phyloP scores from a whole-genome alignment of 2,113 vertebrate species.

The Leucosticte australis region DNA sequence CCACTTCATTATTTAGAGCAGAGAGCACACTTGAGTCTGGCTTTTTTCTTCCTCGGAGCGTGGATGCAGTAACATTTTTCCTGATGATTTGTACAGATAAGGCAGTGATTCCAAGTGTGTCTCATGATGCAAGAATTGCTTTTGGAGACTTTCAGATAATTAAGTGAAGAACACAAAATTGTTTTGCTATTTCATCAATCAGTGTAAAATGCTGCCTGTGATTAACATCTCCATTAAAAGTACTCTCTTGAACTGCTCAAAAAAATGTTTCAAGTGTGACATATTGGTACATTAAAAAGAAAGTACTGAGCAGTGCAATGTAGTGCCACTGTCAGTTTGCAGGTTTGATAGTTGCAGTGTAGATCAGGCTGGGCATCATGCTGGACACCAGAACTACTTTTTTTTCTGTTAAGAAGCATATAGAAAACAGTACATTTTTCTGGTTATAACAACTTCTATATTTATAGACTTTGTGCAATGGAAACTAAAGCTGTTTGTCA shows the following conservation, averaged over 20 bases:
- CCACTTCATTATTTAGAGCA: constrained; percentile 3
- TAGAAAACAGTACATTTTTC: not conserved
- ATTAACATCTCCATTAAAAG: not conserved
- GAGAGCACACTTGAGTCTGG: not conserved
- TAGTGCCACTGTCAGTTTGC: not conserved
- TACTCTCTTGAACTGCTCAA: not conserved
- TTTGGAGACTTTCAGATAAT: not conserved
- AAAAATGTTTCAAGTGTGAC: not conserved
- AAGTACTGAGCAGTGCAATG: not conserved
- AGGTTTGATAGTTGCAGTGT: not conserved
- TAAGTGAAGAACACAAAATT: not conserved
- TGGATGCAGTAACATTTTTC: not conserved
- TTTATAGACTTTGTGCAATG: not conserved
- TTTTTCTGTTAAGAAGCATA: not conserved
- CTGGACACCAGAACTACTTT: not conserved
- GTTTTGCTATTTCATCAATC: constrained; percentile 1
- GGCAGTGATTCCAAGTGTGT: not conserved
- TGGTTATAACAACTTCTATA: not conserved
- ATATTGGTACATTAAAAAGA: not conserved
- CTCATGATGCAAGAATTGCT: not conserved
- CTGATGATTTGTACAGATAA: not conserved
- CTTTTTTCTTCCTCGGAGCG: not conserved
- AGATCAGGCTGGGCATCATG: not conserved
- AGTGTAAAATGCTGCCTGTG: constrained; percentile 6
- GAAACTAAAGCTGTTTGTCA: not conserved